phyloP scores from a whole-genome alignment of 23 tunicate species.

The Styela plicata region DNA sequence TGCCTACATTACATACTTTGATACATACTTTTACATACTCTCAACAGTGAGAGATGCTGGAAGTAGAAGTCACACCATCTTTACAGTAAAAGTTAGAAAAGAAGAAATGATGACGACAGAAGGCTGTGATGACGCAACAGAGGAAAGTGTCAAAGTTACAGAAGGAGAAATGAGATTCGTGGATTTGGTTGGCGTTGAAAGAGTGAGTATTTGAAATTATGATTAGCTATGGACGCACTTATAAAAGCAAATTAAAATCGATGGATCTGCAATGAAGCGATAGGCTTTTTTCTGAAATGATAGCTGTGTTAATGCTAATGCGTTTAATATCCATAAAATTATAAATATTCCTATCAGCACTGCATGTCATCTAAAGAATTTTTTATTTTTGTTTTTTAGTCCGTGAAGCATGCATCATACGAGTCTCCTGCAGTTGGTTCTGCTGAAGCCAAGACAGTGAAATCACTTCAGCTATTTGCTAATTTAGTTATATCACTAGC shows the following conservation, averaged over 20 bases:
- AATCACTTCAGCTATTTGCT: slow-evolving; percentile 73
- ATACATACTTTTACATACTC: slow-evolving; percentile 22
- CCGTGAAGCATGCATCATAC: slow-evolving; percentile 86
- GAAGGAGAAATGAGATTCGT: slow-evolving; percentile 81
- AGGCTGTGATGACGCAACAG: neutral
- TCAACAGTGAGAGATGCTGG: slow-evolving; percentile 95
- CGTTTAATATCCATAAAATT: too few species aligned
- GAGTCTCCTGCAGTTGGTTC: slow-evolving; percentile 61
- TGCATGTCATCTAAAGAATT: too few species aligned
- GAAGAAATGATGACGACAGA: slow-evolving; percentile 36
- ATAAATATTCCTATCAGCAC: too few species aligned
- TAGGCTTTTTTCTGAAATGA: too few species aligned
- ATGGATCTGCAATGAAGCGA: too few species aligned
- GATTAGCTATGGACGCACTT: too few species aligned
- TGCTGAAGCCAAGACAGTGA: slow-evolving; percentile 78
- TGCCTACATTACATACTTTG: too few species aligned
- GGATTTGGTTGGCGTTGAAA: slow-evolving; percentile 78
- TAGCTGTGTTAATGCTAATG: too few species aligned
- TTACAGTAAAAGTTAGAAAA: slow-evolving; percentile 45
- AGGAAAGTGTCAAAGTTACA: slow-evolving; percentile 37
- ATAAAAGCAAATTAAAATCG: too few species aligned
- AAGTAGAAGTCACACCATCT: slow-evolving; percentile 82
- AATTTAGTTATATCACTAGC: slow-evolving; percentile 37
- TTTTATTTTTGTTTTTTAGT: slow-evolving; percentile 25
- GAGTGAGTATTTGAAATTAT: slow-evolving; percentile 56